Conservation (phyloP, 2,113 vertebrate genomes). For the Psophia crepitans region DNA sequence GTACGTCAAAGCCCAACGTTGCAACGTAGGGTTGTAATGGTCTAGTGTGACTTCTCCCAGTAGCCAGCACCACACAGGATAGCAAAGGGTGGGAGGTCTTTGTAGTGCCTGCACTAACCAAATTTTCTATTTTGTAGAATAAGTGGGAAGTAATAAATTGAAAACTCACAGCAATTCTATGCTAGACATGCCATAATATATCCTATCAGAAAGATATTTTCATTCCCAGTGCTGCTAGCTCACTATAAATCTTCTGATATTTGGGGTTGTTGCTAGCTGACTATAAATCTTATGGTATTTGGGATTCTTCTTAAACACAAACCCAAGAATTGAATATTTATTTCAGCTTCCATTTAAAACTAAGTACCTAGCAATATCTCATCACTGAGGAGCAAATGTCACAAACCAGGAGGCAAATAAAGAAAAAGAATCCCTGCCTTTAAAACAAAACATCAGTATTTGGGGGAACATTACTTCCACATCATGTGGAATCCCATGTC, state of each 20-base stretch:
- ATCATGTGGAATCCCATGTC: neutral
- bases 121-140: neutral
- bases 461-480: neutral
- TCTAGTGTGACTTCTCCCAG: rapidly evolving
- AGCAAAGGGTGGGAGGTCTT: neutral
- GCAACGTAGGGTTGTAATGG: rapidly evolving
- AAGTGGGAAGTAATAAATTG: neutral
- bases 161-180: neutral
- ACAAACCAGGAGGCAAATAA: neutral
- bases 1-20: neutral
- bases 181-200: neutral
- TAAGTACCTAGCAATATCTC: neutral
- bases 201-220: neutral
- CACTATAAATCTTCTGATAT: neutral
- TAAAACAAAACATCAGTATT: neutral
- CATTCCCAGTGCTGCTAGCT: neutral
- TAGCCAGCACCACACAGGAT: rapidly evolving
- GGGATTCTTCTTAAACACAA: neutral
- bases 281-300: neutral
- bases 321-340: neutral
- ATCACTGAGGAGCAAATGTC: neutral
- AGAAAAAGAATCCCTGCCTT: neutral
- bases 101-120: neutral
- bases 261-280: neutral
- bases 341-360: neutral